Base-by-base conservation (phyloP, 2,113 vertebrate genomes). In the Mystacornis crossleyi region DNA sequence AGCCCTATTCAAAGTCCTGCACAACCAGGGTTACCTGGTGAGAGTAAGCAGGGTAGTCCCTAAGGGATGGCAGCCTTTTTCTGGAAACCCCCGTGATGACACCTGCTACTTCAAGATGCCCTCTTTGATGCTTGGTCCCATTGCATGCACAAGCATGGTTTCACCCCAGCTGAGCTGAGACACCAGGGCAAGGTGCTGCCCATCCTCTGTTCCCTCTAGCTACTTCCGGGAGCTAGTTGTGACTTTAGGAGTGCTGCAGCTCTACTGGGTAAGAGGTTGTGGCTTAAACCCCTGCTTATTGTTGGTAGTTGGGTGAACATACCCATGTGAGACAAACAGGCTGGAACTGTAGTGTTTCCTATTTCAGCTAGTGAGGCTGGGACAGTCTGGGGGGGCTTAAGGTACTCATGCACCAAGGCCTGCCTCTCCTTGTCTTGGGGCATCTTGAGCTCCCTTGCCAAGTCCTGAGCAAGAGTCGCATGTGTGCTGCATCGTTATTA, bases 251-350 rank as follows among this genome's bases (percentile, higher is more conserved):
- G 13, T 90, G 36, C 60, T 89, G 51, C 2, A 2, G 19, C 50
- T 91, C 21, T 0, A 0, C 50, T 1, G 2, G 18, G 33, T n/a
- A n/a, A n/a, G 2, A 85, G 26, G 4, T 17, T 79, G 43, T 67
- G 34, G 8, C 50, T 92, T 79, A 71, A 81, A 79, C 3, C 3
- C 16, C 10, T 79, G 25, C 34, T 87, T 21, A 6, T 24, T 60
- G 26, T 28, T 79, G 38, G 10, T 75, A 47, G 34, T 24, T 90
- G 33, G 31, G 40, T 57, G 36, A 53, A 40, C 15, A 13, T 38
- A 45, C 12, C 42, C 8, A 0, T 18, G 5, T 28, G 29, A 58
- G 45, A 80, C 36, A 43, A 86, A 74, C 24, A 83, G 45, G 13
- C 36, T 73, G 80, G 18, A 17, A 14, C 28, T 70, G 25, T 75